Percentiles rank a stretch among this genome's conserved stretches.
phyloP scores from a whole-genome alignment of 1,140 invertebrate genomes.

The Drosophila ambigua region DNA sequence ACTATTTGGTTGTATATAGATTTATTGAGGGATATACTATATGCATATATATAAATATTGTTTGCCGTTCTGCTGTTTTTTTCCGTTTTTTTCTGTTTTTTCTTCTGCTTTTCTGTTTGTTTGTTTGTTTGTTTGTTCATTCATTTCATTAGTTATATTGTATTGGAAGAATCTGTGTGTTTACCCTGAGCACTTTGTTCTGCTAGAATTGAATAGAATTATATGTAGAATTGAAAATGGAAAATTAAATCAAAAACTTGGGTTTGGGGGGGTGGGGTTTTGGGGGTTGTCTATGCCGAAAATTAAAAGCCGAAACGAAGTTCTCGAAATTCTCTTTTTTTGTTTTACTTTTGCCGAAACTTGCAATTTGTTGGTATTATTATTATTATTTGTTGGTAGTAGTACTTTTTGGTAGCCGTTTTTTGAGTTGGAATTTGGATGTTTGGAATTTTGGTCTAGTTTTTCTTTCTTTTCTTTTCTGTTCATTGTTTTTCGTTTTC shows the following conservation, averaged over 20 bases:
- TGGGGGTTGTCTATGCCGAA: conserved; percentile 43
- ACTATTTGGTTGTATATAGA: conserved; percentile 45
- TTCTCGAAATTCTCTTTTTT: conserved; percentile 39
- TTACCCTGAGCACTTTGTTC: conserved; percentile 80
- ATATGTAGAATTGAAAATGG: conserved; percentile 38
- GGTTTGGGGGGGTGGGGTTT: background rate
- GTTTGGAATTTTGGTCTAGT: conserved; percentile 55
- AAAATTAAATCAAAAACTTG: conserved; percentile 27
- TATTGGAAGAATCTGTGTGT: conserved; percentile 81
- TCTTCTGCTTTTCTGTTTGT: too few relatives aligned
- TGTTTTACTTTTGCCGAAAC: conserved; percentile 61
- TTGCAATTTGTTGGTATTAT: conserved; percentile 51
- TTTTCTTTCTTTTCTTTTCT: conserved; percentile 4
- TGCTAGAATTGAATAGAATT: conserved; percentile 55
- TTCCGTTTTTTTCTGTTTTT: conserved; percentile 6
- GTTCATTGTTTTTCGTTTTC: conserved; percentile 14
- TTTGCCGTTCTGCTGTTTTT: conserved; percentile 49
- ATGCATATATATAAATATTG: conserved; percentile 69
- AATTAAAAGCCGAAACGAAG: conserved; percentile 61
- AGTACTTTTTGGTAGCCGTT: conserved; percentile 10
- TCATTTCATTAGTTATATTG: conserved; percentile 64
- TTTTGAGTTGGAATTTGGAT: conserved; percentile 17
- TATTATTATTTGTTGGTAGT: background rate
- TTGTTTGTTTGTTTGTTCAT: background rate
- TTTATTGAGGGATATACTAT: conserved; percentile 31